A percentile compares a stretch with the other conserved stretches of the same genome.
phyloP scores from a whole-genome alignment of 2,113 vertebrate species.

The Burhinus oedicnemus region DNA sequence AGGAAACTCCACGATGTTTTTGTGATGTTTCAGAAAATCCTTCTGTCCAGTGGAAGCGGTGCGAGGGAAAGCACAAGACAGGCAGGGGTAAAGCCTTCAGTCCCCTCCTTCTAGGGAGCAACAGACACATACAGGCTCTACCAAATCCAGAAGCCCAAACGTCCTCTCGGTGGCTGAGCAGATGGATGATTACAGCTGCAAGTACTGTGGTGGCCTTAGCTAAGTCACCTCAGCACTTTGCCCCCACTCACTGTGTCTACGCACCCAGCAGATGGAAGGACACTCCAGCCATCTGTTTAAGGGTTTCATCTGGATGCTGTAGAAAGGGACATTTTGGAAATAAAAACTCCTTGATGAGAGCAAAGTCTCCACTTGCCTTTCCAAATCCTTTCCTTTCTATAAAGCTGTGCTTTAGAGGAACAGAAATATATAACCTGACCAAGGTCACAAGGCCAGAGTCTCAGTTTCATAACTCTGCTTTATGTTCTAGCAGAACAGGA shows the following conservation, averaged over 20 bases:
- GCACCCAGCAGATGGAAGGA: neutral
- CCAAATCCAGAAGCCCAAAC: neutral
- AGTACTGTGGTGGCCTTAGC: neutral
- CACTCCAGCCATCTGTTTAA: neutral
- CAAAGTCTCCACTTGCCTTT: neutral
- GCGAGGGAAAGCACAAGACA: neutral
- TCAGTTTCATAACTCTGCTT: neutral
- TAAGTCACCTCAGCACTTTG: neutral
- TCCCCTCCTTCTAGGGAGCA: neutral
- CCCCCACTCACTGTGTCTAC: fast-evolving
- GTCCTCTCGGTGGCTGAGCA: neutral
- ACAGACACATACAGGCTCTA: neutral
- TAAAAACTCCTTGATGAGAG: neutral
- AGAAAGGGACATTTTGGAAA: neutral
- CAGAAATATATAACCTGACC: no score
- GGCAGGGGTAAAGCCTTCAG: neutral
- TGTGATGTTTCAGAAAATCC: neutral
- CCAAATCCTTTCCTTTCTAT: neutral
- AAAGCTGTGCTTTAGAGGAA: neutral
- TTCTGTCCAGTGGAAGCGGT: neutral
- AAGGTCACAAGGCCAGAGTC: neutral
- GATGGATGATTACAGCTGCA: neutral
- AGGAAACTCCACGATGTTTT: neutral
- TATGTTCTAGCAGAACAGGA: neutral
- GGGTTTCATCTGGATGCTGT: neutral